Evolutionary conservation across 1,140 invertebrate species (phyloP).

Genomic region (Macrotrachela quadricornifera): DNA sequence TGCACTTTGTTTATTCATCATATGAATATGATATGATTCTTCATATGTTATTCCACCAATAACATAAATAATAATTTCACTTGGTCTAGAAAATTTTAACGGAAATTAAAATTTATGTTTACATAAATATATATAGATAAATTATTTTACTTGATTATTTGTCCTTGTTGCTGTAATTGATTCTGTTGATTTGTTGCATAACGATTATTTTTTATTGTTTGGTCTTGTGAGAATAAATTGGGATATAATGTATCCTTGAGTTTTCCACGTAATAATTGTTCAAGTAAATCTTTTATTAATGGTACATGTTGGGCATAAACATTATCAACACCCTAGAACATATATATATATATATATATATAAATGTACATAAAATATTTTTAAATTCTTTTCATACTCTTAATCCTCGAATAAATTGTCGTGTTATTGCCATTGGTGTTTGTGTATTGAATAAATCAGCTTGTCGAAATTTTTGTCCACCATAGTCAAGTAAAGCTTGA

Average conservation of each 20-base stretch:
- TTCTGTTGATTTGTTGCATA: no score
- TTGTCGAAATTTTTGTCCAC: conserved; percentile 48
- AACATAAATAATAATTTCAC: conserved; percentile 79
- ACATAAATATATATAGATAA: no score
- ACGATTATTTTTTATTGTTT: no score
- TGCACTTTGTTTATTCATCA: conserved; percentile 15
- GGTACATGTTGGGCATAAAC: conserved; percentile 87
- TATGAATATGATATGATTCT: conserved; percentile 65
- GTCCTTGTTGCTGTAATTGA: no score
- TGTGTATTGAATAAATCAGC: conserved; percentile 57
- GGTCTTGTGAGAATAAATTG: conserved; percentile 37
- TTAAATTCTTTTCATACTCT: conserved; percentile 44
- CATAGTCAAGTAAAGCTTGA: conserved; percentile 51
- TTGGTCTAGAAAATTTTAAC: conserved; percentile 35
- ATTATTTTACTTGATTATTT: no score
- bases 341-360: conserved; percentile 5
- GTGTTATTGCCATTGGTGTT: conserved; percentile 52
- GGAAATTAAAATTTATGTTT: no score
- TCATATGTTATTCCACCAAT: conserved; percentile 91
- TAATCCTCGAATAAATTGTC: conserved; percentile 69
- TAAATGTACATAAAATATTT: no score
- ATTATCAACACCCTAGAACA: conserved; percentile 69
- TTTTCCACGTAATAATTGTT: conserved; percentile 66
- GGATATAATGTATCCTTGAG: conserved; percentile 60
- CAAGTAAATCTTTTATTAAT: conserved; percentile 55